Conservation (phyloP, 35 echinoderm and acorn worm genomes). For the Nesometra sesokonis region DNA sequence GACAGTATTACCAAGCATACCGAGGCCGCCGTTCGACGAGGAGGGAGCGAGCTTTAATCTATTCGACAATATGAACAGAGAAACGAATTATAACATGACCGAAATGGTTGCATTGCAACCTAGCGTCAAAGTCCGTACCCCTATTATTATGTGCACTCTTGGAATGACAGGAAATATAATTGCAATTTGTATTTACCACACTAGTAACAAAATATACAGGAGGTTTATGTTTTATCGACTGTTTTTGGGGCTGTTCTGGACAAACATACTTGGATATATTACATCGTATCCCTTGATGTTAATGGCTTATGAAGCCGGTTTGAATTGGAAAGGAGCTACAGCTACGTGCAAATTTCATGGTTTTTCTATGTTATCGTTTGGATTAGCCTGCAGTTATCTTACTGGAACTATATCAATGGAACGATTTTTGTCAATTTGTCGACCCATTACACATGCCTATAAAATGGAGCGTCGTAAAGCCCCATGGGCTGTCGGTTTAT, state of each 20-base stretch:
- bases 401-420: conserved; percentile 68
- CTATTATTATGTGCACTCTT: conserved; percentile 57
- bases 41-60: background rate
- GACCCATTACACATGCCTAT: conserved; percentile 45
- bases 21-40: background rate
- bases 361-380: conserved; percentile 52
- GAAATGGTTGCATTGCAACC: conserved; percentile 50
- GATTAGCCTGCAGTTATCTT: conserved; percentile 43
- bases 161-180: conserved; percentile 71
- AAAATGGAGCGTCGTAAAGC: conserved; percentile 84
- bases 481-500: conserved; percentile 62
- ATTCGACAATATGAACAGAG: background rate
- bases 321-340: conserved; percentile 61
- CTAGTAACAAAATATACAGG: conserved; percentile 45
- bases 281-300: conserved; percentile 71
- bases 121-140: conserved; percentile 51
- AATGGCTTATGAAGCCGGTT: conserved; percentile 38
- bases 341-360: conserved; percentile 76
- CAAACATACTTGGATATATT: conserved; percentile 69
- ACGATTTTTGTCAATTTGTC: conserved; percentile 68
- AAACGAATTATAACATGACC: conserved; percentile 16
- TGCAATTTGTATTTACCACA: conserved; percentile 62
- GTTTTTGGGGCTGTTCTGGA: conserved; percentile 52
- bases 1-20: background rate
- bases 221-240: conserved; percentile 64